Evolutionary conservation across 2,113 vertebrate species (phyloP).

Genomic region (Lasiurus cinereus): DNA sequence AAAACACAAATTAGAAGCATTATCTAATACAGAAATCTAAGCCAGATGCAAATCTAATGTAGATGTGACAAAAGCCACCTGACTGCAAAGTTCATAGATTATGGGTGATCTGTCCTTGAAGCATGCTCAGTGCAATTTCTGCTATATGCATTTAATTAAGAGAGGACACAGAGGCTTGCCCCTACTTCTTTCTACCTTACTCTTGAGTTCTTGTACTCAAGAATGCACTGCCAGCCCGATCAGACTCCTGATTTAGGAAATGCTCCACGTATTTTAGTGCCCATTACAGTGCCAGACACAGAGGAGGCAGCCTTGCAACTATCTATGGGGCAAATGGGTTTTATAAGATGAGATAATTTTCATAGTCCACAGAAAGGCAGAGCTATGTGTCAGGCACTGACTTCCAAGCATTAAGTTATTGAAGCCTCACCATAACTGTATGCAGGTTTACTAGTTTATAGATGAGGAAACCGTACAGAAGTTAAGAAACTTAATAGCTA

Average conservation of each 20-base stretch:
- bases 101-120: neutral
- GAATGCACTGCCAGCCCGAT: neutral
- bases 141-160: neutral
- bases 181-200: neutral
- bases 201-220: conserved; percentile 4
- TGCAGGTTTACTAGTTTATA: neutral
- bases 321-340: neutral
- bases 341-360: neutral
- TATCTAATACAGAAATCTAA: conserved; percentile 50
- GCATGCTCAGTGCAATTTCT: neutral
- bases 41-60: conserved; percentile 52
- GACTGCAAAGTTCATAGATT: neutral
- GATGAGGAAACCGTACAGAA: neutral
- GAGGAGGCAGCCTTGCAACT: neutral
- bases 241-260: neutral
- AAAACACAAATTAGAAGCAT: conserved; percentile 58
- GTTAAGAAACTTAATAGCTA: neutral
- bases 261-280: neutral
- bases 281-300: too few relatives aligned
- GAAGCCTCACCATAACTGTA: neutral
- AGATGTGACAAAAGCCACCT: neutral
- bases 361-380: neutral
- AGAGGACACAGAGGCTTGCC: neutral
- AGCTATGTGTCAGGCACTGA: neutral
- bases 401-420: neutral